These are phyloP conservation scores for Geophilus truncorum DNA, from an alignment of 2,888 invertebrate genomes.

Conservation along the genomic window DNA sequence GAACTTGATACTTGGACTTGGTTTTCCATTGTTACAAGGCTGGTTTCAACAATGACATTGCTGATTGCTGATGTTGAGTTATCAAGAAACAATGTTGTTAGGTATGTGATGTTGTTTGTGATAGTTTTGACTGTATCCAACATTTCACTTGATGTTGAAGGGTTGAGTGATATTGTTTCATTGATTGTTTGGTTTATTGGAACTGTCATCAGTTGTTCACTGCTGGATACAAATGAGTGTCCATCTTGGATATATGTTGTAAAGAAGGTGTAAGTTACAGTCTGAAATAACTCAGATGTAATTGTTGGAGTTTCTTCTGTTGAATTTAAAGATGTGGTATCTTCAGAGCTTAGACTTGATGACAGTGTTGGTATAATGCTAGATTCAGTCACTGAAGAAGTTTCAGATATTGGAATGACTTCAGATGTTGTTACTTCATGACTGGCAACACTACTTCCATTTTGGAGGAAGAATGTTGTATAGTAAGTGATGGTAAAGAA, in stretches of 20 bases:
- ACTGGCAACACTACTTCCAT: conserved; percentile 74
- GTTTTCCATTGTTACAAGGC: conserved; percentile 56
- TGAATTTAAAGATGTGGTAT: too few relatives aligned
- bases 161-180: background rate
- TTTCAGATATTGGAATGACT: conserved; percentile 65
- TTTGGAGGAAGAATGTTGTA: conserved; percentile 75
- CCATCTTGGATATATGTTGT: conserved; percentile 83
- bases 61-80: conserved; percentile 74
- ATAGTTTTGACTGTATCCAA: background rate
- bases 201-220: conserved; percentile 53
- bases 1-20: background rate
- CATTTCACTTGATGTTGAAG: background rate
- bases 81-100: conserved; percentile 83
- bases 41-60: conserved; percentile 77
- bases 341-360: background rate
- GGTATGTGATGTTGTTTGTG: conserved; percentile 57
- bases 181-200: background rate
- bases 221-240: conserved; percentile 72
- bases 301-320: background rate
- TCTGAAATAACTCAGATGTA: background rate
- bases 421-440: conserved; percentile 81
- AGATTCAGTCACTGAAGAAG: conserved; percentile 54
- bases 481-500: conserved; percentile 76
- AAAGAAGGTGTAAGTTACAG: conserved; percentile 79
- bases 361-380: background rate